Evolutionary conservation across 2,113 vertebrate species (phyloP).

Genomic region (Notechis scutatus): DNA sequence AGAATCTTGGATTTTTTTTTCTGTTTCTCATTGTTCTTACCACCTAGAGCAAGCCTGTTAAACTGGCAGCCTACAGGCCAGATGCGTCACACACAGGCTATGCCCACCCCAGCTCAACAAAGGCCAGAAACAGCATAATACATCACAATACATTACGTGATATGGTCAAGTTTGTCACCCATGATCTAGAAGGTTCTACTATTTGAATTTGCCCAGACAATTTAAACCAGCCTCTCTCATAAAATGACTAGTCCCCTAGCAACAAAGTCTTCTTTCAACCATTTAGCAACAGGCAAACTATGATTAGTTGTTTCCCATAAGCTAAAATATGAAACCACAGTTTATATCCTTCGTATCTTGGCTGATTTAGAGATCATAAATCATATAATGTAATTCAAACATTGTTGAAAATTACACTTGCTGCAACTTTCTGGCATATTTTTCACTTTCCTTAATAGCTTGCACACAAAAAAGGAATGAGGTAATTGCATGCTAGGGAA

Average conservation of each 20-base stretch:
- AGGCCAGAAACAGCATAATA: too few relatives aligned
- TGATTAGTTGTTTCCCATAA: background rate
- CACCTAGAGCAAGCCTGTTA: too few relatives aligned
- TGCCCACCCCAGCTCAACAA: too few relatives aligned
- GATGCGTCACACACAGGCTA: too few relatives aligned
- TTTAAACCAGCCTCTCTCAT: constrained; percentile 35
- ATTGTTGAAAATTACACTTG: background rate
- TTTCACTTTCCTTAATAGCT: background rate
- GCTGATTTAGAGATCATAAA: background rate
- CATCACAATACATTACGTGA: too few relatives aligned
- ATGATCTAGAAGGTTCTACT: background rate
- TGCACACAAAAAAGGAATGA: background rate
- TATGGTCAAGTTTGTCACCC: too few relatives aligned
- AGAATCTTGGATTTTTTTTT: background rate
- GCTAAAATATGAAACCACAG: background rate
- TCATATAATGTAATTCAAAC: background rate
- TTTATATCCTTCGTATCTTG: background rate
- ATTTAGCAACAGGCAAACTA: background rate
- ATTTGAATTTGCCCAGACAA: constrained; percentile 14
- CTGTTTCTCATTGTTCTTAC: background rate
- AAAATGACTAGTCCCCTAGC: constrained; percentile 32
- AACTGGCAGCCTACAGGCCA: too few relatives aligned
- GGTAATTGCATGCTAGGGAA: background rate
- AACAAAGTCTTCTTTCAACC: background rate
- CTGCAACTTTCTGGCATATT: background rate